A percentile compares a stretch with the other conserved stretches of the same genome.
These are phyloP conservation scores for Cydia fagiglandana DNA, from an alignment of 1,140 invertebrate genomes.

Conservation along the genomic window DNA sequence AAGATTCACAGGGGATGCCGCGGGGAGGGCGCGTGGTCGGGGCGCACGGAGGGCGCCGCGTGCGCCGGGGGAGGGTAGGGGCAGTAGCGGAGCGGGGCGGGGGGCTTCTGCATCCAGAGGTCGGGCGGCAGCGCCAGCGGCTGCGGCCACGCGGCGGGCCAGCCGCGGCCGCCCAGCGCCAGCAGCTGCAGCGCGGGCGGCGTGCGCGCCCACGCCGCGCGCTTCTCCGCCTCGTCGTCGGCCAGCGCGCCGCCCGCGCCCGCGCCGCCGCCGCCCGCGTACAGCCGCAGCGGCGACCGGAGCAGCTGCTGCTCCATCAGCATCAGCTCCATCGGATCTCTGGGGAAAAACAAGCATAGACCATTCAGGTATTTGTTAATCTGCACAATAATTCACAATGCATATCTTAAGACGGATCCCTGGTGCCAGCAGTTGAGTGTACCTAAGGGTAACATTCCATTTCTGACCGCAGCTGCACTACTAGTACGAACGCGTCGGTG, in stretches of 20 bases:
- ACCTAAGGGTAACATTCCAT: too few species aligned
- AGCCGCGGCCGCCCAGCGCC: conserved; percentile 67
- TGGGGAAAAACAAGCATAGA: conserved; percentile 53
- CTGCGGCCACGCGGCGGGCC: conserved; percentile 67
- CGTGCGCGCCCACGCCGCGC: conserved; percentile 70
- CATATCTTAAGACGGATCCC: too few species aligned
- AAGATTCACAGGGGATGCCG: conserved; percentile 62
- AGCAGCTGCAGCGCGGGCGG: conserved; percentile 69
- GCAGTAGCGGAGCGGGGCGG: conserved; percentile 67
- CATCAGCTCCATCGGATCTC: conserved; percentile 79
- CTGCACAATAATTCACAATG: neutral
- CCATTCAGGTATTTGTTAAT: neutral
- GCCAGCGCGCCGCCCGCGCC: conserved; percentile 44
- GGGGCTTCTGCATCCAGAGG: conserved; percentile 73
- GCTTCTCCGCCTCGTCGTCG: conserved; percentile 73
- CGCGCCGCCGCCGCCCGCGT: conserved; percentile 50
- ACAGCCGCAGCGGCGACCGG: conserved; percentile 72
- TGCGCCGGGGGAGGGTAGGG: conserved; percentile 72
- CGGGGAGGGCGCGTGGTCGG: conserved; percentile 58
- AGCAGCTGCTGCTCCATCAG: conserved; percentile 77
- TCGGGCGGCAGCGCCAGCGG: conserved; percentile 66
- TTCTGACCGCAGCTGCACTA: too few species aligned
- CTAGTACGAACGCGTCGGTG: too few species aligned
- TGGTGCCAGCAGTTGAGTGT: too few species aligned
- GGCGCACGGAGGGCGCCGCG: conserved; percentile 51